A percentile compares a stretch with the other conserved stretches of the same genome.
These are phyloP conservation scores for Phodopus roborovskii DNA, from an alignment of 2,113 vertebrate species.

Conservation along the genomic window DNA sequence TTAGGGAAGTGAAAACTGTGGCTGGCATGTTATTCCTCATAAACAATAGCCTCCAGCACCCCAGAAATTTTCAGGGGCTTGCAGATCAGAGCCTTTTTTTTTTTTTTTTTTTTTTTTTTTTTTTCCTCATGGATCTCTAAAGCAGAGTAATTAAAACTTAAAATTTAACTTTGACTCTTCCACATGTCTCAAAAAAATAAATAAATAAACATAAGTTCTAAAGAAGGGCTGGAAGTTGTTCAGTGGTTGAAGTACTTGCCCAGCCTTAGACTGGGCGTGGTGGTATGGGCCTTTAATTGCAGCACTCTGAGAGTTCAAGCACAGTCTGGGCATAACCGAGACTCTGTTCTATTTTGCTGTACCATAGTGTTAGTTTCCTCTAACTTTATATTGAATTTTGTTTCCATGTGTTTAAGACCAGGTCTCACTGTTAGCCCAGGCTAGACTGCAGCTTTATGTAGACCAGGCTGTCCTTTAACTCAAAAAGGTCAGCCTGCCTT, in stretches of 20 bases:
- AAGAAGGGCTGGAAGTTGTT: neutral
- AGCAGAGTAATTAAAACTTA: neutral
- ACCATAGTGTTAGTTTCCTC: neutral
- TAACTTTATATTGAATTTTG: neutral
- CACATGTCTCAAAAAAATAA: neutral
- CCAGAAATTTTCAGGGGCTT: neutral
- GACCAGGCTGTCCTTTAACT: neutral
- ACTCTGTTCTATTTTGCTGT: neutral
- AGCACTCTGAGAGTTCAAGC: neutral
- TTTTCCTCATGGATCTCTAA: neutral
- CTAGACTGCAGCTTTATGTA: neutral
- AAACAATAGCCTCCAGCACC: neutral
- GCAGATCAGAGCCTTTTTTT: neutral
- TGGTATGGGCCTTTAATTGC: neutral
- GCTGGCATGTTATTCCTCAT: neutral
- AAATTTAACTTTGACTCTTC: neutral
- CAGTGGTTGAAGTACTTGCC: neutral
- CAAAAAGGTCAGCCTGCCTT: neutral
- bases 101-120: too few species aligned
- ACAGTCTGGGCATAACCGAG: neutral
- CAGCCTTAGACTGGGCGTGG: neutral
- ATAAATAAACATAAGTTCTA: neutral
- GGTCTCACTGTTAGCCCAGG: neutral
- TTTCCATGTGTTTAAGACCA: neutral
- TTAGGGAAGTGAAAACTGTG: neutral